These are phyloP conservation scores for Edolisoma coerulescens DNA, from an alignment of 2,113 vertebrate genomes.

Conservation along the genomic window DNA sequence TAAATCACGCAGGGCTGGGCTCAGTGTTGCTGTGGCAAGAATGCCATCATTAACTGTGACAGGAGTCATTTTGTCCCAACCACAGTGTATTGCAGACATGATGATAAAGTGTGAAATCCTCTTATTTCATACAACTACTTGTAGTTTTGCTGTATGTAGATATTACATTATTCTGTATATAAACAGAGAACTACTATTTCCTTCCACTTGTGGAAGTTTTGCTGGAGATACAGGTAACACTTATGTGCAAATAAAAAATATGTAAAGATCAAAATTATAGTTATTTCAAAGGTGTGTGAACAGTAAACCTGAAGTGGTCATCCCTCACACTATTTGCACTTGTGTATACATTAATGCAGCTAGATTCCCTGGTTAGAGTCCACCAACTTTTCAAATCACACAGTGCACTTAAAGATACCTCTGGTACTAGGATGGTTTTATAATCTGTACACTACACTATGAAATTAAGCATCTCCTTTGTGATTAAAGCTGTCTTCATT, in stretches of 20 bases:
- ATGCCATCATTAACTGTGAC: neutral
- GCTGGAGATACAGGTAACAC: neutral
- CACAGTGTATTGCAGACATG: neutral
- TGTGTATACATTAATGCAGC: neutral
- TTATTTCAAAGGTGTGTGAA: neutral
- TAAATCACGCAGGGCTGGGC: neutral
- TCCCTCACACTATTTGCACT: neutral
- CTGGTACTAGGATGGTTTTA: neutral
- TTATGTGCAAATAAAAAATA: neutral
- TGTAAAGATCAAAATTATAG: neutral
- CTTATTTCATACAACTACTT: neutral
- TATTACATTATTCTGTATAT: neutral
- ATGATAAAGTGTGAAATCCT: neutral
- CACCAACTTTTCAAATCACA: neutral
- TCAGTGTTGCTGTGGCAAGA: neutral
- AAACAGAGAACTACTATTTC: neutral
- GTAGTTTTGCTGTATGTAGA: neutral
- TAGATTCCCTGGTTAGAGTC: neutral
- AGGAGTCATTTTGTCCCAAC: neutral
- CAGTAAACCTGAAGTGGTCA: neutral
- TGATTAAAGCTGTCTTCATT: neutral
- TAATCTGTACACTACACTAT: neutral
- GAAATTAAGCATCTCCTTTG: neutral
- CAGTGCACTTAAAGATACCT: neutral
- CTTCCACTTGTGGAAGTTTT: neutral